phyloP scores from a whole-genome alignment of 2,113 vertebrate species.

The Uropsilus gracilis region DNA sequence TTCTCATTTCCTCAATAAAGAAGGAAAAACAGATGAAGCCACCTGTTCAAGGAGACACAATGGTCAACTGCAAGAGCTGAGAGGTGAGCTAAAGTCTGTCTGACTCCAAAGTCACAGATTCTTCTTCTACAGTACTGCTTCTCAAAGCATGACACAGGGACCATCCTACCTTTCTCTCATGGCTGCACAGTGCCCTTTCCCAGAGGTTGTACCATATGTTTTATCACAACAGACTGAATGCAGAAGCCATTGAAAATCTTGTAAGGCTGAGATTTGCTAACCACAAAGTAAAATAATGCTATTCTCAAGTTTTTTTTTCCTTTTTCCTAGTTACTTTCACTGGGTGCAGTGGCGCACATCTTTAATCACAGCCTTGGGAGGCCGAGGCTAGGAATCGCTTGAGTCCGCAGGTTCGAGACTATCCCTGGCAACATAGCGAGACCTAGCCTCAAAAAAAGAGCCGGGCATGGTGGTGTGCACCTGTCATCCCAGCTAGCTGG shows the following conservation, averaged over 20 bases:
- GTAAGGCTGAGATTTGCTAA: neutral
- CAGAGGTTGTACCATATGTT: neutral
- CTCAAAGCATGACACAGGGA: neutral
- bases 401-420: too few species aligned
- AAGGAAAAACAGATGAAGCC: neutral
- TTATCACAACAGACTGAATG: neutral
- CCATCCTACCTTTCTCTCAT: neutral
- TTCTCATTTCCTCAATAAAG: conserved; percentile 10
- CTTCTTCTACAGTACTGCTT: neutral
- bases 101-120: neutral
- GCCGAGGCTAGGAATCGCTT: too few species aligned
- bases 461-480: too few species aligned
- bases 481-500: too few species aligned
- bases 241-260: neutral
- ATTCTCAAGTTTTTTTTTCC: conserved; percentile 24
- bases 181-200: neutral
- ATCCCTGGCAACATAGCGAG: too few species aligned
- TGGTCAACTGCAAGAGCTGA: neutral
- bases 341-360: too few species aligned
- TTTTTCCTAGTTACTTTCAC: too few species aligned
- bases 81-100: neutral
- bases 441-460: too few species aligned
- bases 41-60: neutral
- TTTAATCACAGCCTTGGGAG: too few species aligned
- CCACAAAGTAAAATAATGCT: neutral